Evolutionary conservation across 2,797 vertebrate genomes (phyloP), one percentile per base, ranked within the genome.

Genomic region (Manis javanica): DNA sequence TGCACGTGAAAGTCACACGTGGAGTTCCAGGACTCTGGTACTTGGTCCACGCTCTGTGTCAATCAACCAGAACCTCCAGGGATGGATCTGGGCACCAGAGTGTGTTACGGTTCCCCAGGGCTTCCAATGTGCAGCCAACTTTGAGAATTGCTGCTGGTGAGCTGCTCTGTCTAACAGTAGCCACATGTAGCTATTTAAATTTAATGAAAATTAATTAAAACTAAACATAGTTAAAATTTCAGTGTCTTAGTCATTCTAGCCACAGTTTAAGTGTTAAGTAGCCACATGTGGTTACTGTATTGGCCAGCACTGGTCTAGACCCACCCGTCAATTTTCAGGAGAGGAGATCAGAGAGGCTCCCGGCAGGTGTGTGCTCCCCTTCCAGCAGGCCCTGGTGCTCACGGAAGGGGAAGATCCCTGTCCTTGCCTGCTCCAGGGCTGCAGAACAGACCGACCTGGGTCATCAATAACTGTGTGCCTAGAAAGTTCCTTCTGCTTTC

Each of bases 401-500:
- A 1, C 1, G 26, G 55, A 53, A 63, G 34, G 31, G 82, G 49
- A 31, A 18, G 77, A 12, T 13, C 23, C 18, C 51, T 34, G 3
- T 11, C 72, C 75, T 59, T 34, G 51, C 31, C 46, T 42, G 37
- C 42, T 34, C 49, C 2, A 5, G 8, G 63, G 61, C 34, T 23
- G 15, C n/a, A 46, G 69, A 84, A 53, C 53, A 61, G 55, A 55
- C 46, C 69, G 66, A 53, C 24, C 5, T 3, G 15, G 64, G 64
- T 12, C 31, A 9, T 31, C 31, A 14, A 16, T 49, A 29, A 10
- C 10, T 0, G 4, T 84, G 85, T 96, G 87, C 91, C 96, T 97
- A 94, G 97, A 97, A 96, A 97, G 83, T 68, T 72, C 79, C 77
- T 78, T 87, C 83, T 93, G 88, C 83, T 94, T 89, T 79, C 83